Base-by-base conservation (phyloP, 2,797 vertebrate genomes). In the Rhinoraja longicauda region DNA sequence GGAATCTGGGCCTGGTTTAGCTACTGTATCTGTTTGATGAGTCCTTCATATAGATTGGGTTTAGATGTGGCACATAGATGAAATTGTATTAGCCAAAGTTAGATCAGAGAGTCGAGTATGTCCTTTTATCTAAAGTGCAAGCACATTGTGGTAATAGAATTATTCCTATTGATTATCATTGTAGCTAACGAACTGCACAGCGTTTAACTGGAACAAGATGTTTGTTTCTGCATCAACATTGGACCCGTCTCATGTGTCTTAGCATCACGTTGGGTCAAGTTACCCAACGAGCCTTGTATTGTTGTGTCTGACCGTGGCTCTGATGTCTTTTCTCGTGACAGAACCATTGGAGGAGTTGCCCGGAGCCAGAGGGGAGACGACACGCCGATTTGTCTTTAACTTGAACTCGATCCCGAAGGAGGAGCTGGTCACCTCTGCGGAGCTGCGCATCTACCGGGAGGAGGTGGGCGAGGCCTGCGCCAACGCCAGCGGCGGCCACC, bases 301-400 rank as follows among this genome's bases (percentile, higher is more conserved):
- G 67, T 90, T 92, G 94, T 93, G 94, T 57, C 93, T 86, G 32
- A 67, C 17, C 6, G 84, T 67, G 17, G n/a, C 36, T 88, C n/a
- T 67, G n/a, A 67, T 84, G 21, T 59, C 45, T 78, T 53, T 93
- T 79, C 76, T 45, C 64, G 17, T 62, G 95, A 90, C 94, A 99
- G 99, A 99, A 96, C 97, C 97, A 93, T 96, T 98, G 96, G 99
- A 99, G 96, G 97, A 98, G 93, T 95, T 99, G 94, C 97, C 97
- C 93, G 98, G 98, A 94, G 95, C 96, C 29, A 97, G 96, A 95
- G 97, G 97, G 94, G 98, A 97, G 96, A 98, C 98, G 59, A 96
- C 97, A 88, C 98, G 98, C 92, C 97, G 98, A 95, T 99, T 99
- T 96, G 98, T 98, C 97, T 99, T 99, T 96, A 99, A 99, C 96